Conservation (phyloP, 2,888 invertebrate species). For the Trissoscelio sp. region DNA sequence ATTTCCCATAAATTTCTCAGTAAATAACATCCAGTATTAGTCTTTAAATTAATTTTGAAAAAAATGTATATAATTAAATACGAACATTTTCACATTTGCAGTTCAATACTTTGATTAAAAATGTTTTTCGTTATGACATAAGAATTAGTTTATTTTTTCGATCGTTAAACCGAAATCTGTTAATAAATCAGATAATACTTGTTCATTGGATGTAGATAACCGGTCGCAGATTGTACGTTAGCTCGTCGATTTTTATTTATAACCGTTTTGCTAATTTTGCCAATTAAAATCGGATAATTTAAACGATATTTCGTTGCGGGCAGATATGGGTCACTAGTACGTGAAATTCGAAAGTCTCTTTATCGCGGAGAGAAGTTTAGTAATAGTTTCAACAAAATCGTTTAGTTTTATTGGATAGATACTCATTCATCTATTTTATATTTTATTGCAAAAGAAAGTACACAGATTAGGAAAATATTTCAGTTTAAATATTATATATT, state of each 20-base stretch:
- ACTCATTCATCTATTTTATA: neutral
- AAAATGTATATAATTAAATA: no score
- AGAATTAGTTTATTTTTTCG: neutral
- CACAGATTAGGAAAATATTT: no score
- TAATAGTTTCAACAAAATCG: neutral
- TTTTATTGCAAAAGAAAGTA: neutral
- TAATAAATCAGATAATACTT: neutral
- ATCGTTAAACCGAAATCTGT: neutral
- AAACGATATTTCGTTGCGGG: neutral
- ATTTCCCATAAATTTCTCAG: no score
- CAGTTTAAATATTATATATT: no score
- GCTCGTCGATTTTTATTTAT: neutral
- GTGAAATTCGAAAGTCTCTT: conserved; percentile 4
- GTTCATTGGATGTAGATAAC: neutral
- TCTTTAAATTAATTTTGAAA: no score
- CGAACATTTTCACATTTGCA: no score
- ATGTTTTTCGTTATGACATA: conserved; percentile 10
- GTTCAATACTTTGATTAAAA: no score
- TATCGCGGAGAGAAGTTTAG: conserved; percentile 1
- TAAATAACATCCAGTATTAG: no score
- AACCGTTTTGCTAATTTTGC: conserved; percentile 8
- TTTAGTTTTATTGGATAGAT: conserved; percentile 6
- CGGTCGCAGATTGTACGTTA: conserved; percentile 1
- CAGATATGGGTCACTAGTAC: conserved; percentile 8
- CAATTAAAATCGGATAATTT: conserved; percentile 6